Conservation (phyloP, 2,113 vertebrate species). For the Daubentonia madagascariensis region DNA sequence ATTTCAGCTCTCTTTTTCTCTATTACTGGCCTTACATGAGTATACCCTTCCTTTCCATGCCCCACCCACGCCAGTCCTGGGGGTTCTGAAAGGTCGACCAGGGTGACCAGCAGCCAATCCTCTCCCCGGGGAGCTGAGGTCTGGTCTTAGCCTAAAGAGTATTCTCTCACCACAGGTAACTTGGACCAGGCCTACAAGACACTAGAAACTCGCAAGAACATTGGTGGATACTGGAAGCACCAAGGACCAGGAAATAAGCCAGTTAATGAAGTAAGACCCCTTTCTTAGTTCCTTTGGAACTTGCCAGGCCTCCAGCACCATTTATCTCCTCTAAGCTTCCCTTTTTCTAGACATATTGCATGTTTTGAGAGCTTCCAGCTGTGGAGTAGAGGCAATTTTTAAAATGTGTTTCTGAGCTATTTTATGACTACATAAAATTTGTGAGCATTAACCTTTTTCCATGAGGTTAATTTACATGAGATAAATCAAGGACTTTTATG, state of each 20-base stretch:
- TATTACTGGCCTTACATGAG: not conserved
- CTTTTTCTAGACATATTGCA: not conserved
- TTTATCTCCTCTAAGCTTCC: not conserved
- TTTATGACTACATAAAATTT: not conserved
- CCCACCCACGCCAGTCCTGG: not conserved
- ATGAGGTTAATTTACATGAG: not conserved
- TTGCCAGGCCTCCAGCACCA: not conserved
- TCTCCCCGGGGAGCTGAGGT: not conserved
- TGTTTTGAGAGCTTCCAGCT: not conserved
- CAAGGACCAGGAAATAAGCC: constrained; percentile 89
- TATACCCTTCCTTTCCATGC: not conserved
- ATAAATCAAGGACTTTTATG: not conserved
- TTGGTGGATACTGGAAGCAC: constrained; percentile 83
- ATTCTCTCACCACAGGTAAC: constrained; percentile 76
- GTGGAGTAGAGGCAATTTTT: not conserved
- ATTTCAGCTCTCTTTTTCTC: not conserved
- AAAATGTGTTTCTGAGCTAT: not conserved
- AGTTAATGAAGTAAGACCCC: constrained; percentile 88
- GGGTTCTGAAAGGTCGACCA: not conserved
- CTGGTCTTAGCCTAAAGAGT: not conserved
- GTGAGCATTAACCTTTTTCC: not conserved
- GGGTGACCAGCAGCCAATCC: not conserved
- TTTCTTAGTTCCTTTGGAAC: not conserved
- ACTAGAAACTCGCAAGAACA: constrained; percentile 81
- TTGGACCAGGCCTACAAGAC: constrained; percentile 81